Conservation (phyloP, 2,888 invertebrate genomes). For the Aphidoletes aphidimyza region DNA sequence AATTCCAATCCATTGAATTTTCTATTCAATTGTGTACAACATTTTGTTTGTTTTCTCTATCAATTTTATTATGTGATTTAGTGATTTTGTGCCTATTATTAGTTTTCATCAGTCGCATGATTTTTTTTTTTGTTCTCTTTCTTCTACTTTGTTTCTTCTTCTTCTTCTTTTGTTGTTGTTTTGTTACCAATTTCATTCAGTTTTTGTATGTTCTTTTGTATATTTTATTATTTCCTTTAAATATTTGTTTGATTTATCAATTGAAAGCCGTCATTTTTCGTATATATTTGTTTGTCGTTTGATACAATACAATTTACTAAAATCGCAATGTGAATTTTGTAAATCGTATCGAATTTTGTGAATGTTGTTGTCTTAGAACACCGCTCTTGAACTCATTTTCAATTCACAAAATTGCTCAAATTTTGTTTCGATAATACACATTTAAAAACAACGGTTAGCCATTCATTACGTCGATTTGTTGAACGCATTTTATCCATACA, state of each 20-base stretch:
- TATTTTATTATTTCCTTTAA: not conserved
- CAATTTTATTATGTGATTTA: constrained; percentile 4
- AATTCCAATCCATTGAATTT: not conserved
- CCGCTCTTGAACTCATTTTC: no score
- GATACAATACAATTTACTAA: no score
- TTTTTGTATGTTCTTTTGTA: not conserved
- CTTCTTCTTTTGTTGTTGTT: not conserved
- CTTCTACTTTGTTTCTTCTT: not conserved
- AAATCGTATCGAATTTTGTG: no score
- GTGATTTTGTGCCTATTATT: not conserved
- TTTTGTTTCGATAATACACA: not conserved
- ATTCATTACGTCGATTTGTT: not conserved
- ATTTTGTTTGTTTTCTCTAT: not conserved
- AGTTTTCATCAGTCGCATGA: not conserved
- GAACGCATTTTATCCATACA: no score
- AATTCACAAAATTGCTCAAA: no score
- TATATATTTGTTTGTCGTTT: not conserved
- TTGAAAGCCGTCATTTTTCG: no score
- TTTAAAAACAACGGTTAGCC: not conserved
- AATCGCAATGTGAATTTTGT: no score
- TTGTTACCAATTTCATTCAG: no score
- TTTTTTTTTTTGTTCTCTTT: not conserved
- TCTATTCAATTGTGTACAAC: not conserved
- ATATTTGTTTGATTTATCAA: not conserved
- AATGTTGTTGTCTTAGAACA: no score